Percentiles rank a stretch among this genome's conserved stretches.
These are phyloP conservation scores for Lepus oiostolus DNA, from an alignment of 2,797 vertebrate genomes.

Conservation along the genomic window DNA sequence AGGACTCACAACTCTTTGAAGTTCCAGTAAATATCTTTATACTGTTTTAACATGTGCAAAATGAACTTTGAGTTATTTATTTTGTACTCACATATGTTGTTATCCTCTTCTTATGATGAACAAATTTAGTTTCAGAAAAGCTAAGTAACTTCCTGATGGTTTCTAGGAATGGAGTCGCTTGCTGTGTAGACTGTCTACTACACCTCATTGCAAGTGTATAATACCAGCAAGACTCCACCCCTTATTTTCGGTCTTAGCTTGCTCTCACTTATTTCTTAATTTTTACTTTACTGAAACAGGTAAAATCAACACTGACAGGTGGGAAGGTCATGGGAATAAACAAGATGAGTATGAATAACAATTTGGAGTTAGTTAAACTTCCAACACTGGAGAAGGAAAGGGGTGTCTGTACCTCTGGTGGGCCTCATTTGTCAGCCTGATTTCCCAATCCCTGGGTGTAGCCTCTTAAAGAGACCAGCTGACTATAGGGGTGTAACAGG, in stretches of 20 bases:
- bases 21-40: background rate
- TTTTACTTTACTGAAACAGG: background rate
- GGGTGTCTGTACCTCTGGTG: background rate
- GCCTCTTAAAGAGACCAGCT: background rate
- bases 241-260: background rate
- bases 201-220: background rate
- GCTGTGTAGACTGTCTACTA: background rate
- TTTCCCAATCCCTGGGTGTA: background rate
- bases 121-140: constrained; percentile 14
- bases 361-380: background rate
- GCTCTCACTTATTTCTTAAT: background rate
- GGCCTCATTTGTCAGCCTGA: background rate
- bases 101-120: background rate
- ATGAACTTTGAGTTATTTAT: constrained; percentile 9
- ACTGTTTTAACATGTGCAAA: background rate
- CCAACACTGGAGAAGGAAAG: background rate
- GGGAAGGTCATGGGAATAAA: background rate
- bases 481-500: background rate
- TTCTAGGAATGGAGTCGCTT: background rate
- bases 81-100: background rate
- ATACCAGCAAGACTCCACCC: background rate
- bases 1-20: background rate
- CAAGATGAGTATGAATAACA: background rate
- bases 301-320: background rate
- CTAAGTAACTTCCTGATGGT: background rate